Base-by-base conservation (phyloP, 2,797 vertebrate species). In the Acipenser ruthenus region DNA sequence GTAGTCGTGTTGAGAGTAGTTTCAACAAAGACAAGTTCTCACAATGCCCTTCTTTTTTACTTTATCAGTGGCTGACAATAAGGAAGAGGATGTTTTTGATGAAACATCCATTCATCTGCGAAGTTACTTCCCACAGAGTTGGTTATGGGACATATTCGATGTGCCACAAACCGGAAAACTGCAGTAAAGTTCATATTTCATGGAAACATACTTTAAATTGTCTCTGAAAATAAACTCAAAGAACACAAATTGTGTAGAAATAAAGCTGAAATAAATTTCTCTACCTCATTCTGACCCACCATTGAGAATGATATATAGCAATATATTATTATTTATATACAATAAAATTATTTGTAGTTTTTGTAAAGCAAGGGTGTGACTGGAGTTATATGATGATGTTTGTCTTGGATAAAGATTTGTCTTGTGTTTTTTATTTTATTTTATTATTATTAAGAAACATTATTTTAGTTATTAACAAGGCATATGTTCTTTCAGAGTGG, bases 121-220 rank as follows among this genome's bases (percentile, higher is more conserved):
- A 1, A 84, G 77, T 67, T 79, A 74, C 68, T 89, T 89, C 70
- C 86, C 85, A 11, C 80, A 89, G 65, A 84, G 78, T 5, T 88
- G 86, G 87, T 84, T 84, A 80, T 89, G 85, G 86, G 68, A 49
- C 6, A 11, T 77, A 3, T 10, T 76, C 64, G 23, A 71, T 23
- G 47, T 82, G 1, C 65, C 68, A 64, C 59, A 2, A 6, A 72
- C 78, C 52, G 84, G 84, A 47, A 65, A 53, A 0, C 67, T 84
- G 50, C 84, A 79, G 87, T 88, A 79, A 4, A 37, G 23, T 37
- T 37, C 23, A 3, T 37, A 37, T 37, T 37, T 37, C 23, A 37
- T 37, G 23, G 23, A 37, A 37, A 37, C 23, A 37, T 4, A 37
- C 2, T 37, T 37, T 37, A 37, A 37, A 37, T 37, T 37, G 23